Base-by-base conservation (phyloP, 2,113 vertebrate species). In the Lates calcarifer region DNA sequence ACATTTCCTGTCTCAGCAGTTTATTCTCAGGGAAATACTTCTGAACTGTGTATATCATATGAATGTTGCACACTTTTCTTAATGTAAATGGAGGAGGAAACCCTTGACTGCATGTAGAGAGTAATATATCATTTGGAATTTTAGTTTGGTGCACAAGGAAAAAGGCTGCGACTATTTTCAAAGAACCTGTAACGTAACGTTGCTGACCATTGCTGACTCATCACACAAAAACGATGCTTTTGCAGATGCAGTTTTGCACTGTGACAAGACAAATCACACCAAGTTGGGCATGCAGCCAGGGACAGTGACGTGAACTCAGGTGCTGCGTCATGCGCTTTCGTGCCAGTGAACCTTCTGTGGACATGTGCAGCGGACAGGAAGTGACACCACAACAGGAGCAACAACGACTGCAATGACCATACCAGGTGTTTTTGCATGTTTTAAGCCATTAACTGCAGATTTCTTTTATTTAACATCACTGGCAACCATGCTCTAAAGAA, bases 141-240 rank as follows among this genome's bases (percentile, higher is more conserved):
- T 33, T 33, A 33, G 33, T 33, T 33, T 33, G 33, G 33, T 1
- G 24, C 26, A 13, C 5, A 43, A n/a, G 31, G n/a, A n/a, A 39
- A 68, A 64, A 14, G 6, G 33, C 15, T 56, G 26, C 26, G 5
- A 7, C 53, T 56, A 2, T 5, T 45, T 39, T 37, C 41, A 49
- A 65, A 80, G 77, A 75, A 72, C 20, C 15, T 41, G 68, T 28
- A 8, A 22, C 2, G 1, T 67, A 69, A 33, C 70, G 43, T 66
- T 57, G 81, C 71, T 84, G 77, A 84, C 70, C 71, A 77, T 75
- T 81, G 60, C 76, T 73, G 76, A 77, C 17, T 67, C 12, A 18
- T 67, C 37, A 63, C 22, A 66, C 22, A 82, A 8, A 61, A 66
- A 6, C 6, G 6, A 13, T 11, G 68, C 29, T 17, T 63, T 71